These are phyloP conservation scores for Eptesicus fuscus DNA, from an alignment of 2,113 vertebrate genomes.

Conservation along the genomic window DNA sequence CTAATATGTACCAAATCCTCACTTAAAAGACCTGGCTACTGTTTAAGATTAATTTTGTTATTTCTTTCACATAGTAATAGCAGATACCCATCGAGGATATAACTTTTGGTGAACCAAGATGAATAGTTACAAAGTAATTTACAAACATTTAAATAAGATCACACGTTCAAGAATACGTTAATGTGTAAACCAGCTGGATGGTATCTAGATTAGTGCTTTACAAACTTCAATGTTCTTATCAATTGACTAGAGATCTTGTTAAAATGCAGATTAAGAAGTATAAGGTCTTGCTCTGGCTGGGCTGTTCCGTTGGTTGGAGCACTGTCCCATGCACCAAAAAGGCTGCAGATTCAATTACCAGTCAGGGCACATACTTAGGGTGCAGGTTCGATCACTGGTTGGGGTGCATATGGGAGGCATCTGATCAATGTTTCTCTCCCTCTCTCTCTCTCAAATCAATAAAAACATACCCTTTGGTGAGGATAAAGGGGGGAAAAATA, in stretches of 20 bases:
- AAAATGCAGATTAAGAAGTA: not conserved
- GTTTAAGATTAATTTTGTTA: not conserved
- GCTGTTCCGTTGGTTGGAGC: not conserved
- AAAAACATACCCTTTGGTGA: not conserved
- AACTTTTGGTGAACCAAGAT: not conserved
- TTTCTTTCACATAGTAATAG: not conserved
- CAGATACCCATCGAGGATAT: not conserved
- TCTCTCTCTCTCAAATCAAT: not conserved
- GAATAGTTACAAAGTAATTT: not conserved
- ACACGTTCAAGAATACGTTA: not conserved
- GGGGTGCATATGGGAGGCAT: too few species aligned
- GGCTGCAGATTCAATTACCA: not conserved
- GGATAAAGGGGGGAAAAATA: not conserved
- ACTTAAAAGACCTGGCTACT: not conserved
- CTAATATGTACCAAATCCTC: not conserved
- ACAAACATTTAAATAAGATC: conserved; percentile 17
- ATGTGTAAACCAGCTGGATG: not conserved
- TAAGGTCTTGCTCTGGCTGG: not conserved
- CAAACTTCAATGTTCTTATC: not conserved
- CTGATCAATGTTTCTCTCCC: not conserved
- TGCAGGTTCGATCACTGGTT: too few species aligned
- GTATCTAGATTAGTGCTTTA: not conserved
- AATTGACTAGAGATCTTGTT: not conserved
- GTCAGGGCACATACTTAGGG: not conserved
- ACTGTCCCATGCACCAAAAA: not conserved